Evolutionary conservation across 1,140 invertebrate species (phyloP).

Genomic region (Drosophila asahinai): DNA sequence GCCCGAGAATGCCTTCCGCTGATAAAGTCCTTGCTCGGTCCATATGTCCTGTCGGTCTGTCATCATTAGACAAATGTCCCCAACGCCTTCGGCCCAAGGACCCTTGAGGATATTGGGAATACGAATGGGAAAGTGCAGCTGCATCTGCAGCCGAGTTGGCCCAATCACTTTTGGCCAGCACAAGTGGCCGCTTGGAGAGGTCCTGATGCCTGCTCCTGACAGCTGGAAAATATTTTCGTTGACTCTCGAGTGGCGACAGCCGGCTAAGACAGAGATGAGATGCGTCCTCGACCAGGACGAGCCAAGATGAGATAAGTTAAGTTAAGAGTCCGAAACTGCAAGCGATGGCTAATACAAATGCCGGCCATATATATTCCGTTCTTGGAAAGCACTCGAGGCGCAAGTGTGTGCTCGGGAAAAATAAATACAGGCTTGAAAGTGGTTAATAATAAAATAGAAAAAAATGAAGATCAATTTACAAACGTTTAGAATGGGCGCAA

Average conservation of each 20-base stretch:
- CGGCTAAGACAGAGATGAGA: conserved; percentile 57
- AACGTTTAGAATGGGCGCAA: too few relatives aligned
- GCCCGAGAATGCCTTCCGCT: conserved; percentile 45
- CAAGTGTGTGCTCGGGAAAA: not conserved
- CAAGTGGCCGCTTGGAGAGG: conserved; percentile 24
- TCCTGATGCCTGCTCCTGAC: conserved; percentile 54
- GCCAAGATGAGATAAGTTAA: conserved; percentile 12
- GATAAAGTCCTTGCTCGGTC: conserved; percentile 51
- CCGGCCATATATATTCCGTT: conserved; percentile 58
- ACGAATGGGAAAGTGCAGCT: conserved; percentile 32
- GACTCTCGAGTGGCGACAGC: conserved; percentile 63
- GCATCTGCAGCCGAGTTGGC: conserved; percentile 45
- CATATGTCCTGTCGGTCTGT: conserved; percentile 51
- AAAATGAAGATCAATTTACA: too few relatives aligned
- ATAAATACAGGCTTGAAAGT: not conserved
- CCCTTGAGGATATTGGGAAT: conserved; percentile 38
- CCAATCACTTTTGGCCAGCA: conserved; percentile 42
- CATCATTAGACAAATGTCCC: conserved; percentile 70
- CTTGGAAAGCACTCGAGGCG: conserved; percentile 29
- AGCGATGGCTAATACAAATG: conserved; percentile 72
- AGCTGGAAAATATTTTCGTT: conserved; percentile 72
- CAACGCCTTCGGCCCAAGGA: conserved; percentile 35
- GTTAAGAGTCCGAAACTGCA: conserved; percentile 36
- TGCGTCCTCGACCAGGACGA: conserved; percentile 39
- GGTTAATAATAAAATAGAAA: not conserved